These are phyloP conservation scores for Grammomys dolichurus DNA, from an alignment of 2,113 vertebrate genomes.

Conservation along the genomic window DNA sequence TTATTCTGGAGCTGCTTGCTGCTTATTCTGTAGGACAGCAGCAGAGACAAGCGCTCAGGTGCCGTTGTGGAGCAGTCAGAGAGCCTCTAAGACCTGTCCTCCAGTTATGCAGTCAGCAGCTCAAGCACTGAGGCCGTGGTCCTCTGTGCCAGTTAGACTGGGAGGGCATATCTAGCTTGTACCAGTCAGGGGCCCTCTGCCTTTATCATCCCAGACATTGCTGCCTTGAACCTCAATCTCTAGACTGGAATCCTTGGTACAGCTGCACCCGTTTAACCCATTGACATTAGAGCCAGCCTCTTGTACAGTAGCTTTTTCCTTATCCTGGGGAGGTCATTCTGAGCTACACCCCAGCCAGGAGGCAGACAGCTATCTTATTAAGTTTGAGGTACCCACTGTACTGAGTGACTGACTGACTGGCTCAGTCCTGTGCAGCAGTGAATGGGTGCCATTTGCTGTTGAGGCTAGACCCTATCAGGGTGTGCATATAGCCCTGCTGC, in stretches of 20 bases:
- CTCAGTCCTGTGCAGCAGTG: rapidly evolving
- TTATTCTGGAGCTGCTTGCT: not conserved
- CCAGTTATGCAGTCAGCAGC: rapidly evolving
- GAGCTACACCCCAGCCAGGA: not conserved
- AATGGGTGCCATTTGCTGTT: not conserved
- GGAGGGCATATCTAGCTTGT: rapidly evolving
- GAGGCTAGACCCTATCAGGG: not conserved
- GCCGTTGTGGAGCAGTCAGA: rapidly evolving
- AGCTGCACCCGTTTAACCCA: not conserved
- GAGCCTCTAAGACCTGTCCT: not conserved
- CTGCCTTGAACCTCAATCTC: rapidly evolving
- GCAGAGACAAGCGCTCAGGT: not conserved
- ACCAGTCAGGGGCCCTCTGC: not conserved
- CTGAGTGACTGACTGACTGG: not conserved
- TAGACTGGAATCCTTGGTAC: not conserved
- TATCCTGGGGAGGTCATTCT: not conserved
- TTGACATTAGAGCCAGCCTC: not conserved
- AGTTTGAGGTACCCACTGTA: rapidly evolving
- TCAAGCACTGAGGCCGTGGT: rapidly evolving
- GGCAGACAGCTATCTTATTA: rapidly evolving
- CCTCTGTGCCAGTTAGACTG: too few relatives aligned
- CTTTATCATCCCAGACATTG: too few relatives aligned
- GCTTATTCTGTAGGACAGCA: not conserved
- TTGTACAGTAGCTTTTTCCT: not conserved
- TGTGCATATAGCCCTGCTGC: not conserved